These are phyloP conservation scores for Drosophila kambysellisi DNA, from an alignment of 2,888 invertebrate species.

Conservation along the genomic window DNA sequence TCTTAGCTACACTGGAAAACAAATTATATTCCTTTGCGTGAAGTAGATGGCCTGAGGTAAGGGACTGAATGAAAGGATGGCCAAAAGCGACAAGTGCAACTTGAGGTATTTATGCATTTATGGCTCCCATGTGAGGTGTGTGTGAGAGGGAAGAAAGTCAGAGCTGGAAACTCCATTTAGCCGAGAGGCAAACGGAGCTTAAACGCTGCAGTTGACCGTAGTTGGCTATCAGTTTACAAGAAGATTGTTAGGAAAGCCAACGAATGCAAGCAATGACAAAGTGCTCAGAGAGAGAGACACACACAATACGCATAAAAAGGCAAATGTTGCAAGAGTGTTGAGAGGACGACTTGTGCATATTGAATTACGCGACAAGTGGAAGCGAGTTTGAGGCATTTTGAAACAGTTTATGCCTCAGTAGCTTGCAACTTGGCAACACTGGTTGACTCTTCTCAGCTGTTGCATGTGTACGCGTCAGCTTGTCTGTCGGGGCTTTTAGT, in stretches of 20 bases:
- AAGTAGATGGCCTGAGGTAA: constrained; percentile 50
- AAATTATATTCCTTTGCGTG: constrained; percentile 18
- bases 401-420: constrained; percentile 66
- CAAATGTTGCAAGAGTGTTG: constrained; percentile 37
- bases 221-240: constrained; percentile 36
- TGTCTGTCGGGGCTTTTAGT: constrained; percentile 18
- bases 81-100: constrained; percentile 20
- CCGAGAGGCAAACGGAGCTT: constrained; percentile 5
- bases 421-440: constrained; percentile 7
- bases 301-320: constrained; percentile 44
- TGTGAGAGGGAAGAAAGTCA: constrained; percentile 12
- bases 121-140: background rate
- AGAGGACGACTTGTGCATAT: constrained; percentile 69
- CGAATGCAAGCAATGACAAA: constrained; percentile 17
- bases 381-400: constrained; percentile 75
- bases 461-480: constrained; percentile 16
- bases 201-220: constrained; percentile 16
- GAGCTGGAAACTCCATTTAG: constrained; percentile 12
- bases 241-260: constrained; percentile 7
- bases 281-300: constrained; percentile 11
- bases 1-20: background rate
- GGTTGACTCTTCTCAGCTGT: constrained; percentile 16
- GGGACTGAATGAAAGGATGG: constrained; percentile 33
- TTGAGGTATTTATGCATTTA: constrained; percentile 17
- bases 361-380: constrained; percentile 80